phyloP scores from a whole-genome alignment of 2,888 invertebrate genomes.

The Parasteatoda lunata region DNA sequence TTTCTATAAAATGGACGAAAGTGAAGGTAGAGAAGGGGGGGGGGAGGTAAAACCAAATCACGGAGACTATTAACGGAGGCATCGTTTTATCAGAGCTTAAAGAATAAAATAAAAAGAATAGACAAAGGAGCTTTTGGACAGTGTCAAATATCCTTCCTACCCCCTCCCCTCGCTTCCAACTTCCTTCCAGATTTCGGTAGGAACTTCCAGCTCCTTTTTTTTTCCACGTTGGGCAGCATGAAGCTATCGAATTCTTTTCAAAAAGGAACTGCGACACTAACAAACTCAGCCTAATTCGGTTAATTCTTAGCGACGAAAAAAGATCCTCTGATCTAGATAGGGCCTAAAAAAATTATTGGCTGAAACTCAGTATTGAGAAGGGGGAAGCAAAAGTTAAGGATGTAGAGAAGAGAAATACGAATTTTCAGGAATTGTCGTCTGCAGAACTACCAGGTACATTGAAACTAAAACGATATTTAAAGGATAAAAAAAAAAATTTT shows the following conservation, averaged over 20 bases:
- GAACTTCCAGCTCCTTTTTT: background rate
- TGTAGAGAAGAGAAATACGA: background rate
- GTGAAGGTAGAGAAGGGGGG: slow-evolving; percentile 5
- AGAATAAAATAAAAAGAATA: slow-evolving; percentile 44
- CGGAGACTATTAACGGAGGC: slow-evolving; percentile 58
- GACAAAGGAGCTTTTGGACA: slow-evolving; percentile 57
- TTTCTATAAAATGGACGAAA: slow-evolving; percentile 25
- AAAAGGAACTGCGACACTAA: slow-evolving; percentile 54
- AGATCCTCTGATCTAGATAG: slow-evolving; percentile 44
- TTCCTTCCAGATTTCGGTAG: slow-evolving; percentile 9
- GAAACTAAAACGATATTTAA: too few species aligned
- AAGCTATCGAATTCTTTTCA: slow-evolving; percentile 38
- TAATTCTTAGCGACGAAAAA: slow-evolving; percentile 64
- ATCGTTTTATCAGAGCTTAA: slow-evolving; percentile 60
- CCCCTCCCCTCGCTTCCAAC: background rate
- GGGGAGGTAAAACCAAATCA: slow-evolving; percentile 62
- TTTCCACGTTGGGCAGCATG: background rate
- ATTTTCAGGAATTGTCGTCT: background rate
- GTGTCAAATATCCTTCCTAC: slow-evolving; percentile 55
- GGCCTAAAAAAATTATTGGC: slow-evolving; percentile 33
- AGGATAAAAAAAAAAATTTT: too few species aligned
- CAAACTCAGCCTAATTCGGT: slow-evolving; percentile 65
- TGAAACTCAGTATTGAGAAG: slow-evolving; percentile 1
- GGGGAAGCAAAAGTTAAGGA: background rate
- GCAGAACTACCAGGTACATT: background rate